Percentiles rank a stretch among this genome's conserved stretches.
Evolutionary conservation across 2,113 vertebrate genomes (phyloP).

Genomic region (Choloepus hoffmanni): DNA sequence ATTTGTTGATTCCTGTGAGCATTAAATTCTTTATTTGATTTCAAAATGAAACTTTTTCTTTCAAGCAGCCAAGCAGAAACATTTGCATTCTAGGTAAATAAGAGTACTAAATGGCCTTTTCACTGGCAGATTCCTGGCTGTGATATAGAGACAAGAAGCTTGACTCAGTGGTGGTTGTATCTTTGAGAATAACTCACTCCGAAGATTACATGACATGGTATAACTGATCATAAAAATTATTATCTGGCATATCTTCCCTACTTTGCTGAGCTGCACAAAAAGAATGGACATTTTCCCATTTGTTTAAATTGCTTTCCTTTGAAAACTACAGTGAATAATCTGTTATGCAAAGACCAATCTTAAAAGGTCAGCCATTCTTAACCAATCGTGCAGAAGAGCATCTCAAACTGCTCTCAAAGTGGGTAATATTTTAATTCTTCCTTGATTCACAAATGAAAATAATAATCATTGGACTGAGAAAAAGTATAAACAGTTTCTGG

Average conservation of each 20-base stretch:
- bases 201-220: background rate
- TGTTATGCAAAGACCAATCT: background rate
- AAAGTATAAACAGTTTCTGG: background rate
- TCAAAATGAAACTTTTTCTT: conserved; percentile 53
- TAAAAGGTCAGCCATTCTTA: conserved; percentile 26
- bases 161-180: background rate
- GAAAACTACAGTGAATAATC: conserved; percentile 9
- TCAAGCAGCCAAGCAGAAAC: conserved; percentile 50
- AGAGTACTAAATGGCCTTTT: conserved; percentile 19
- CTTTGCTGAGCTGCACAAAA: conserved; percentile 19
- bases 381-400: conserved; percentile 24
- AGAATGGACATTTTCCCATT: background rate
- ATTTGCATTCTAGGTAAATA: conserved; percentile 47
- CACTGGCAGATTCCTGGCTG: background rate
- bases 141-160: background rate
- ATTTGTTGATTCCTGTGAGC: conserved; percentile 8
- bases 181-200: background rate
- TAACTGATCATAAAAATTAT: background rate
- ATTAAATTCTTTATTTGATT: conserved; percentile 61
- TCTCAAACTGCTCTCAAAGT: background rate
- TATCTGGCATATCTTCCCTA: background rate
- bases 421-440: conserved; percentile 5
- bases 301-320: conserved; percentile 22
- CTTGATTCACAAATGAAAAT: conserved; percentile 53
- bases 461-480: background rate